Evolutionary conservation across 2,888 invertebrate genomes (phyloP), one percentile per base, ranked within the genome.

Genomic region (Dioctria rufipes): DNA sequence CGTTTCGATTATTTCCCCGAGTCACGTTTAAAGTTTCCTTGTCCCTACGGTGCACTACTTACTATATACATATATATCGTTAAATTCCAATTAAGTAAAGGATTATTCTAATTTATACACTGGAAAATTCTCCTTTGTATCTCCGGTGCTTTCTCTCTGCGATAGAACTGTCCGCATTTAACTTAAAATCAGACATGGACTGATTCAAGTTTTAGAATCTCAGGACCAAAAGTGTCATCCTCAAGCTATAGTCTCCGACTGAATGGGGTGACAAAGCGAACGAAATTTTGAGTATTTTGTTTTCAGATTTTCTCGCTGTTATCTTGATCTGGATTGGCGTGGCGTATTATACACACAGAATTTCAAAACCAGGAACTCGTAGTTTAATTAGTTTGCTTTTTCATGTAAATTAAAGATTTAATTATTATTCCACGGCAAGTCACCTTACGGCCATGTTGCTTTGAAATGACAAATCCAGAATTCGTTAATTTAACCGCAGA

Each of bases 371-470:
- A 43, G 60, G 43, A 37, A 60, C 61, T 75, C 58, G 60, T 75
- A 75, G 75, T 75, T 75, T 75, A 75, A 75, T 75, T 75, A 75
- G 75, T 75, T 75, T 75, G 43, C 75, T 75, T 75, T 75, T 75
- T 75, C 75, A 75, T 75, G 75, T 75, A 60, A 75, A 75, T 75
- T 60, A 51, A 43, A 75, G 61, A 75, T 60, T 75, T 37, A 60
- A 75, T 75, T 75, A 75, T 60, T 75, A 75, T 75, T 75, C 75
- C 75, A 75, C 75, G 61, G n/a, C 40, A 75, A 60, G 58, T 43
- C 40, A 58, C 58, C 75, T 61, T 75, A 13, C 60, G 71, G 54
- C 40, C 51, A 51, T 37, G 69, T 9, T 39, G 42, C 13, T 60
- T 60, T 60, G 60, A 25, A 25, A 3, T 4, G 25, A 60, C 13